Base-by-base conservation (phyloP, 2,888 invertebrate genomes). In the Pterobdella sp. region DNA sequence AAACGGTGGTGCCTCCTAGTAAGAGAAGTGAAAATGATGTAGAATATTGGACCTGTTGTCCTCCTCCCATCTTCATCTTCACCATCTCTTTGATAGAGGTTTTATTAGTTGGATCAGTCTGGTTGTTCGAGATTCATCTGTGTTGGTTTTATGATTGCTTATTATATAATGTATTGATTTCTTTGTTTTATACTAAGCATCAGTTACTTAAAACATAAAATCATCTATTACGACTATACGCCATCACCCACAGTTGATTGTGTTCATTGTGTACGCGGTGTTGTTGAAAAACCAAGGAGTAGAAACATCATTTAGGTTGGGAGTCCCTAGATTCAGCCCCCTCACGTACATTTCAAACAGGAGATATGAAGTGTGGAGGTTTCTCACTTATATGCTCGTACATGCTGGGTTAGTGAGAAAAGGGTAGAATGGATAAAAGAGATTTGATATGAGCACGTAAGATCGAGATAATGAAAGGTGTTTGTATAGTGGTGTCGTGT, bases 301-400 rank as follows among this genome's bases (percentile, higher is more conserved):
- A 4, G 31, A 2, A 32, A 76, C 70, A 10, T 65, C 82, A 60
- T 77, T 78, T 10, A 79, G 79, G 31, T 80, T 83, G 80, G 89
- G 89, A 37, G 92, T 94, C 0, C 91, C 93, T 0, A 88, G 91
- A 49, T 90, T 92, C 10, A 88, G 88, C 64, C 84, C 90, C 1
- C 89, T 94, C 78, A 92, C 96, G 77, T 95, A 94, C 84, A 89
- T 92, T 85, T 96, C 96, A 0, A 87, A 88, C 75, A 88, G 89
- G 80, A 87, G 95, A 75, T 87, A 89, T 72, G 91, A 98, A 85
- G 90, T 89, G 0, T 98, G 97, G 97, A 87, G 97, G 79, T 97
- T 90, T 83, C 79, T 94, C 68, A 91, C 92, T 0, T 98, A 98
- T 82, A 95, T 95, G 93, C 90, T 96, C 82, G 92, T 96, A 32